These are phyloP conservation scores for Drosophila bocki DNA, from an alignment of 1,140 invertebrate genomes.

Conservation along the genomic window DNA sequence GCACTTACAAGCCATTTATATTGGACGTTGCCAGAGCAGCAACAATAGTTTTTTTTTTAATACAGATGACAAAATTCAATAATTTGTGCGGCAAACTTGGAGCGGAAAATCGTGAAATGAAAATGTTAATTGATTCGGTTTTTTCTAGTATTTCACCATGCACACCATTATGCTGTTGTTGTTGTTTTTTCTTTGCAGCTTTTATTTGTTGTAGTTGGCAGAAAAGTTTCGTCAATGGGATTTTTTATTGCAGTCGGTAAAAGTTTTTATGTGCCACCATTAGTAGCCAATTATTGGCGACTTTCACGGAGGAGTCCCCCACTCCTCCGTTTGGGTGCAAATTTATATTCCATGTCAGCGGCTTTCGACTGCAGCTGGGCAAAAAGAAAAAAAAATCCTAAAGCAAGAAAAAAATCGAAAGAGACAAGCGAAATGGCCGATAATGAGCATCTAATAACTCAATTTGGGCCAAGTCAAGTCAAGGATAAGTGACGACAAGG, in stretches of 20 bases:
- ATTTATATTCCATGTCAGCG: slow-evolving; percentile 80
- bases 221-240: slow-evolving; percentile 63
- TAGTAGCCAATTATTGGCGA: slow-evolving; percentile 82
- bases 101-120: slow-evolving; percentile 78
- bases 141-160: slow-evolving; percentile 18
- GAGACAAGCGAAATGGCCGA: slow-evolving; percentile 55
- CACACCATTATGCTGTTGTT: slow-evolving; percentile 13
- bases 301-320: slow-evolving; percentile 48
- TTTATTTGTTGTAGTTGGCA: slow-evolving; percentile 54
- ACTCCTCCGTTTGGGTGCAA: slow-evolving; percentile 30
- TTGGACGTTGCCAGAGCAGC: slow-evolving; percentile 6
- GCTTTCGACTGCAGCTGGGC: slow-evolving; percentile 61
- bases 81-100: slow-evolving; percentile 72
- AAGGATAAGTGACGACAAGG: slow-evolving; percentile 27
- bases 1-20: slow-evolving; percentile 24
- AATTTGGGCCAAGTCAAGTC: slow-evolving; percentile 59
- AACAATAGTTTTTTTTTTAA: slow-evolving; percentile 16
- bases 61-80: slow-evolving; percentile 63
- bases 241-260: slow-evolving; percentile 75
- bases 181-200: slow-evolving; percentile 32
- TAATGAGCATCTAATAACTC: slow-evolving; percentile 79
- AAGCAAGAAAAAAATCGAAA: slow-evolving; percentile 4
- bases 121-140: slow-evolving; percentile 79
- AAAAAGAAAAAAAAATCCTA: slow-evolving; percentile 27
- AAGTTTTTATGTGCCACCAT: slow-evolving; percentile 79